A percentile compares a stretch with the other conserved stretches of the same genome.
Conservation (phyloP, 1,140 invertebrate genomes). For the Leptonema lineaticorne region DNA sequence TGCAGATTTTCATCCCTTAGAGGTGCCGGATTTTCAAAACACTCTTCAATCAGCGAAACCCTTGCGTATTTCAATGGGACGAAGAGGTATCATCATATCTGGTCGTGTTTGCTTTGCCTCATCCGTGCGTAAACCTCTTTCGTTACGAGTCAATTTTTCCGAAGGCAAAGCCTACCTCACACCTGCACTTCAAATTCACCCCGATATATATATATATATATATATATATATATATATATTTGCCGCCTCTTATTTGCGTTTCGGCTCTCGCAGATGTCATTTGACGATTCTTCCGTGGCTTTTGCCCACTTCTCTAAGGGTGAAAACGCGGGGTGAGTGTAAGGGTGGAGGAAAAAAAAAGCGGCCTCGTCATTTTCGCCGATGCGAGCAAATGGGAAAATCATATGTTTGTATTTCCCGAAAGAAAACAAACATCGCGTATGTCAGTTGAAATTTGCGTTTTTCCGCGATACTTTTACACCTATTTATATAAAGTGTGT, state of each 20-base stretch:
- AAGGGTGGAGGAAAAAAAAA: too few relatives aligned
- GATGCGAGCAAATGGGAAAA: not conserved
- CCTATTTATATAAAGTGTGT: too few relatives aligned
- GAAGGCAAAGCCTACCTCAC: not conserved
- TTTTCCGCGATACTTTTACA: too few relatives aligned
- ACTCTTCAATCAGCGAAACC: slow-evolving; percentile 25
- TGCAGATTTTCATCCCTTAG: not conserved
- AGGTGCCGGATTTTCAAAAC: slow-evolving; percentile 12
- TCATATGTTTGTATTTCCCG: not conserved
- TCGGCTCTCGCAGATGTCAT: not conserved
- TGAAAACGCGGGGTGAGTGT: too few relatives aligned
- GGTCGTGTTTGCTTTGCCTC: slow-evolving; percentile 14
- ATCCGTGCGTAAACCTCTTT: slow-evolving; percentile 25
- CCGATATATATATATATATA: too few relatives aligned
- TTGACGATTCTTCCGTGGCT: too few relatives aligned
- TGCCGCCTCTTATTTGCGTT: slow-evolving; percentile 2
- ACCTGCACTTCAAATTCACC: not conserved
- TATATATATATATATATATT: too few relatives aligned
- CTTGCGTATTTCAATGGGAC: slow-evolving; percentile 20
- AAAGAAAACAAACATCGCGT: not conserved
- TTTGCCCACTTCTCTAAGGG: too few relatives aligned
- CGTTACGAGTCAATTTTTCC: slow-evolving; percentile 13
- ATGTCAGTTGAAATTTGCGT: too few relatives aligned
- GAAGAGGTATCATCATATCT: slow-evolving; percentile 23
- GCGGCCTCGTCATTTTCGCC: not conserved